Base-by-base conservation (phyloP, 1,140 invertebrate genomes). In the Drosophila varians region DNA sequence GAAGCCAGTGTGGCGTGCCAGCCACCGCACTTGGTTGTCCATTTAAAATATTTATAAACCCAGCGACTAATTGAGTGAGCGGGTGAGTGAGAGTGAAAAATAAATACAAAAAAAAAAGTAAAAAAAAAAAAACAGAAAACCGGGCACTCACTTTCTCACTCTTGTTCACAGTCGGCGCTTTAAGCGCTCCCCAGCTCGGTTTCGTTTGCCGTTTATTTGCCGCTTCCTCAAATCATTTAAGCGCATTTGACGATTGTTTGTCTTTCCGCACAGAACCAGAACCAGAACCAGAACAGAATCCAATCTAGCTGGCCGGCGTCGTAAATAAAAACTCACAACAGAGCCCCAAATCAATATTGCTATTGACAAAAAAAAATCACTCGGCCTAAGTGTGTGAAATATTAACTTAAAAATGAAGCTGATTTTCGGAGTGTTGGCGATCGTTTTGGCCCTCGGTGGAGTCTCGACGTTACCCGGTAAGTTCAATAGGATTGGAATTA, bases 221-320 rank as follows among this genome's bases (percentile, higher is more conserved):
- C 77, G 82, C 73, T 86, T 87, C 82, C 82, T 86, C 82, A 77
- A 88, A 79, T 68, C 69, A 82, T 82, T 87, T 77, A 80, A 87
- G 73, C 82, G 74, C 82, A 86, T 86, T 86, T 82, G 56, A 77
- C 73, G 73, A 74, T 74, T 87, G 82, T 86, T 86, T 87, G 82
- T 68, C 82, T 74, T 66, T 71, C 77, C 64, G 52, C 48, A 77
- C 82, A 86, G 82, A 86, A 87, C 80, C 28, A 7, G 9, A 31
- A 31, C 28, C 28, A 36, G 34, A 36, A 16, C 36, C 36, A 38
- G n/a, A 38, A 0, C 28, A 48, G 42, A 83, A 64, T 43, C 57
- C 61, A 60, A 65, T 45, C 53, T 69, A 40, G 64, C 47, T 55
- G 55, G 68, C 76, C 57, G 69, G 76, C 57, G 26, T 23, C 57